phyloP scores from a whole-genome alignment of 2,888 invertebrate genomes.

The Plebejus melissa region DNA sequence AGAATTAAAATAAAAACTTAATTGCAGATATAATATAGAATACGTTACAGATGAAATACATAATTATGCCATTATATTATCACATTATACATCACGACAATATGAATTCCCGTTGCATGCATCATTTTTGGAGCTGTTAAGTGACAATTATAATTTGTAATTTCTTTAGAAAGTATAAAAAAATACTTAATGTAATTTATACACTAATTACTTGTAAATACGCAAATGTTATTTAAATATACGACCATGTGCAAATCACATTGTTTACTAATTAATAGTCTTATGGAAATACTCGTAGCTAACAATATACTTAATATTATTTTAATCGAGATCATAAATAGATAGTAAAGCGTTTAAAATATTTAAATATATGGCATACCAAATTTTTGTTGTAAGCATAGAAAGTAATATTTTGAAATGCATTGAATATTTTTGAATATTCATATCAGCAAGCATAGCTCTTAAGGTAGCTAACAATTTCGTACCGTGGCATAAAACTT shows the following conservation, averaged over 20 bases:
- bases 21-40: too few species aligned
- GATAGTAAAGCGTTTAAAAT: background rate
- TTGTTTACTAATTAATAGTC: background rate
- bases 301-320: background rate
- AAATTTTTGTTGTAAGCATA: background rate
- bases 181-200: too few species aligned
- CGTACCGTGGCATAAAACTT: background rate
- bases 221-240: background rate
- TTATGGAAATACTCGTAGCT: background rate
- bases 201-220: background rate
- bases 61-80: too few species aligned
- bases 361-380: background rate
- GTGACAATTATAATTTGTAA: too few species aligned
- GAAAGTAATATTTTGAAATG: background rate
- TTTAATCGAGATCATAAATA: background rate
- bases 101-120: too few species aligned
- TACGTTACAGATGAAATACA: too few species aligned
- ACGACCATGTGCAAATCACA: background rate
- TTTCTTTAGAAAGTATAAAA: too few species aligned
- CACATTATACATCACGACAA: too few species aligned
- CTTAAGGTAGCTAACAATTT: background rate
- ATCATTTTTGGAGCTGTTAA: too few species aligned
- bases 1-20: too few species aligned
- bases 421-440: background rate
- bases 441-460: background rate